Conservation (phyloP, 2,113 vertebrate species). For the Peromyscus leucopus region DNA sequence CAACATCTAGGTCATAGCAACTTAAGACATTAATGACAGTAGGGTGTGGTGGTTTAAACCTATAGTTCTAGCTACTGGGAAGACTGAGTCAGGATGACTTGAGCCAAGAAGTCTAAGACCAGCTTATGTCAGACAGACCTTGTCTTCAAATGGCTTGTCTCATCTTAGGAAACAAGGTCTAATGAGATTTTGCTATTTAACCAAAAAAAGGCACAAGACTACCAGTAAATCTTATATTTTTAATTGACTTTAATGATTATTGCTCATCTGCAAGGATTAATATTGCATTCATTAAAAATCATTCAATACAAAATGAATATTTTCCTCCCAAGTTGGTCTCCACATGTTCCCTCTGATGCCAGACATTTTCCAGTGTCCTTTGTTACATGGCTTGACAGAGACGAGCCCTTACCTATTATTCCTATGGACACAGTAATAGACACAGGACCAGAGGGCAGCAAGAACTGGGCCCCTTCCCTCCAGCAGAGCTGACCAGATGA, state of each 20-base stretch:
- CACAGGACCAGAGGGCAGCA: constrained; percentile 58
- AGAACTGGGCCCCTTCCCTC: constrained; percentile 45
- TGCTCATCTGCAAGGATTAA: constrained; percentile 92
- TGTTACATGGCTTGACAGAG: constrained; percentile 85
- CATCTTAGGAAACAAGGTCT: constrained; percentile 32
- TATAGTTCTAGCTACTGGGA: background rate
- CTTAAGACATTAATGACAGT: background rate
- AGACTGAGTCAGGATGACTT: background rate
- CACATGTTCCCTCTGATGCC: constrained; percentile 82
- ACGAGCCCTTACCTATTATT: constrained; percentile 83
- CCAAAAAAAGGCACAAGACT: constrained; percentile 73
- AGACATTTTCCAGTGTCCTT: constrained; percentile 70
- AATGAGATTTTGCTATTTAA: constrained; percentile 20
- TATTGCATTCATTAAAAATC: constrained; percentile 93
- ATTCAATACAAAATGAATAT: constrained; percentile 91
- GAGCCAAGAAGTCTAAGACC: background rate
- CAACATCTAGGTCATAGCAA: background rate
- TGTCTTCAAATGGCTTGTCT: background rate
- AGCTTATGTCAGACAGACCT: background rate
- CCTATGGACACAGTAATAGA: constrained; percentile 74
- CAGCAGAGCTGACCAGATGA: constrained; percentile 41
- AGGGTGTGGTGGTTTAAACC: background rate
- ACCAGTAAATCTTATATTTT: constrained; percentile 83
- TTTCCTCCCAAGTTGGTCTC: constrained; percentile 82
- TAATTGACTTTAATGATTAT: constrained; percentile 91